Evolutionary conservation across 2,113 vertebrate genomes (phyloP).

Genomic region (Psilopsiagon aymara): DNA sequence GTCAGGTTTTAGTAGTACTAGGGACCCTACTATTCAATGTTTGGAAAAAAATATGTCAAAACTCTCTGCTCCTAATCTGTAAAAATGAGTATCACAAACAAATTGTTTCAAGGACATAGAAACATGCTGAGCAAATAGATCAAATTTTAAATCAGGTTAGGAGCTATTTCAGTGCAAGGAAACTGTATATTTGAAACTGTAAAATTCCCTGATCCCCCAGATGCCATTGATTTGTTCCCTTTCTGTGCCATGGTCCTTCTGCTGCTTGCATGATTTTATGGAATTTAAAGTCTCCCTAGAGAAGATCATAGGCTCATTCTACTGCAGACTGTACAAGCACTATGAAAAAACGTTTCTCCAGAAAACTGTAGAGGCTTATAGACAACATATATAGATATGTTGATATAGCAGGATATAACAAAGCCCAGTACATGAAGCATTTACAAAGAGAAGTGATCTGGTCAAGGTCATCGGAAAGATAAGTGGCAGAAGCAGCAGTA

Average conservation of each 20-base stretch:
- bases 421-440: background rate
- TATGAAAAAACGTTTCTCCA: background rate
- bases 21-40: background rate
- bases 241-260: background rate
- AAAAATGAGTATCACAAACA: slow-evolving; percentile 6
- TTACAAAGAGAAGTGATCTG: background rate
- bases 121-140: background rate
- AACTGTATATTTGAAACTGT: background rate
- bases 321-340: slow-evolving; percentile 8
- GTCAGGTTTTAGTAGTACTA: background rate
- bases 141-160: background rate
- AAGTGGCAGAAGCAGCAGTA: background rate
- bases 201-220: slow-evolving; percentile 29
- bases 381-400: background rate
- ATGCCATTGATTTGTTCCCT: slow-evolving; percentile 39
- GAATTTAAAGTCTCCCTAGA: slow-evolving; percentile 36
- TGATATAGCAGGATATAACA: background rate
- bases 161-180: background rate
- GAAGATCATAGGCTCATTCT: slow-evolving; percentile 1
- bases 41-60: background rate
- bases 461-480: background rate
- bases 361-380: slow-evolving; percentile 3
- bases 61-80: background rate
- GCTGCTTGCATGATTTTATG: slow-evolving; percentile 18
- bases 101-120: slow-evolving; percentile 11